Base-by-base conservation (phyloP, 2,797 vertebrate genomes). In the Gobionotothen gibberifrons region DNA sequence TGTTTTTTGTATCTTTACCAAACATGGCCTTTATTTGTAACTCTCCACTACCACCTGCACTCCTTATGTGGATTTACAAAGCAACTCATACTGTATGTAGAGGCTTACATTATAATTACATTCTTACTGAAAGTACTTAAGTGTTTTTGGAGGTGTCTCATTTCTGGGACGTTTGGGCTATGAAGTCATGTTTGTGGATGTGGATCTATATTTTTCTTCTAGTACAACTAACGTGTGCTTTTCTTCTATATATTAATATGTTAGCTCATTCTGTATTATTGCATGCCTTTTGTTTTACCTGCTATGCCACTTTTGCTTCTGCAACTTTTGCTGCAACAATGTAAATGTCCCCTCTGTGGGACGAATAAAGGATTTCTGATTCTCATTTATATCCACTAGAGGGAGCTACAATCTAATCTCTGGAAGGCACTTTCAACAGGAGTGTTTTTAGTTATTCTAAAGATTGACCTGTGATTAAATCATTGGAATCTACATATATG, bases 321-420 rank as follows among this genome's bases (percentile, higher is more conserved):
- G 22, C 22, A 26, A 8, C 32, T 1, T 32, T 32, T 32, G 32
- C 32, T 32, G 6, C 32, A 32, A 3, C 5, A 32, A 8, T 8
- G 32, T 7, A 8, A 1, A 32, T 32, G 32, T 6, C 32, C 32
- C 32, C 32, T 2, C 32, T 22, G 22, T 26, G 22, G 22, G 22
- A 7, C 1, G 1, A 32, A 32, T 8, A 1, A 7, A 32, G 32
- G 32, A 1, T 32, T 7, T 32, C 6, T 32, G 5, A 32, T 7
- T 32, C 32, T 32, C 32, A 32, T 59, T 53, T 29, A 3, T 1
- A 26, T 56, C 73, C 83, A 82, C 64, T 55, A 82, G 86, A 21
- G 57, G 40, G 73, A 2, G 43, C 40, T 68, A 32, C 55, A 54
- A 12, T 62, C 26, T 57, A 4, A 65, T 40, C 46, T 36, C 54